phyloP scores from a whole-genome alignment of 2,113 vertebrate species.

The Electrona antarctica region DNA sequence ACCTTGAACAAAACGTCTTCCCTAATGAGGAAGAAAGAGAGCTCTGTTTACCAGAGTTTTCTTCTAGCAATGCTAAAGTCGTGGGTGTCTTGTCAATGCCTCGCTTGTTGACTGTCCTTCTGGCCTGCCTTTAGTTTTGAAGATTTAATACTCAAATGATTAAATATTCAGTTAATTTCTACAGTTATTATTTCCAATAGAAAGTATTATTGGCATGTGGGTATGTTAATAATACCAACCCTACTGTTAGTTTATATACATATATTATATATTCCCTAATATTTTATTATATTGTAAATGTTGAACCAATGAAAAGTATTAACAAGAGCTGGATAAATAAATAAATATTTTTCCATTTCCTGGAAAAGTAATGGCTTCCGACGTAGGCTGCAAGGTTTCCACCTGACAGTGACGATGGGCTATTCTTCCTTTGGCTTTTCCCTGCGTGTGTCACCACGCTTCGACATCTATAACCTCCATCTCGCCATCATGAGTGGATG shows the following conservation, averaged over 20 bases:
- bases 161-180: background rate
- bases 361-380: no score
- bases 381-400: no score
- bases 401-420: no score
- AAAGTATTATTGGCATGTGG: no score
- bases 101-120: background rate
- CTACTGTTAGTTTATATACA: no score
- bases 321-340: no score
- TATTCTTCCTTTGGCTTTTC: background rate
- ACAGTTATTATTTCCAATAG: background rate
- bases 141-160: constrained; percentile 24
- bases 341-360: no score
- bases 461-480: constrained; percentile 1
- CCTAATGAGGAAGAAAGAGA: constrained; percentile 54
- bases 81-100: constrained; percentile 11
- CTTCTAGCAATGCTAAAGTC: constrained; percentile 12
- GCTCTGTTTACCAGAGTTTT: constrained; percentile 52
- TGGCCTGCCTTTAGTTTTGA: constrained; percentile 29
- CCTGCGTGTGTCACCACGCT: background rate
- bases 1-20: constrained; percentile 75
- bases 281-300: no score
- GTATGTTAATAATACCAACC: no score
- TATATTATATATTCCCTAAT: no score
- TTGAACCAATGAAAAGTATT: no score
- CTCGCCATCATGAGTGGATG: background rate